Evolutionary conservation across 2,113 vertebrate genomes (phyloP).

Genomic region (Tor tambroides): DNA sequence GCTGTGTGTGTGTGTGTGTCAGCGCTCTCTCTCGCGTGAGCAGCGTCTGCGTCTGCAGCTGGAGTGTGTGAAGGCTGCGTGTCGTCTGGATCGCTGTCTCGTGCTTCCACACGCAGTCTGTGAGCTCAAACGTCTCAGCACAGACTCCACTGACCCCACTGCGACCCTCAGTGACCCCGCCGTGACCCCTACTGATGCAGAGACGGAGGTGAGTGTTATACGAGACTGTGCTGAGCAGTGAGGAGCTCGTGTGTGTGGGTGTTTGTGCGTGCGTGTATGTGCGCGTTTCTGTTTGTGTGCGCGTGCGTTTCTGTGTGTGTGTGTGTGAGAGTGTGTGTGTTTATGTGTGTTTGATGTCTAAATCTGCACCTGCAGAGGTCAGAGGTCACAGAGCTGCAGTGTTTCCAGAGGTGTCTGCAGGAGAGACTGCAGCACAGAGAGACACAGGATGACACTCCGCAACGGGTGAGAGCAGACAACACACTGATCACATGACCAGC

Average conservation of each 20-base stretch:
- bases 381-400: constrained; percentile 69
- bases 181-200: constrained; percentile 52
- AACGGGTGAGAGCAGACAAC: constrained; percentile 70
- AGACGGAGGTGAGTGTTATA: constrained; percentile 18
- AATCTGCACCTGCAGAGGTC: constrained; percentile 65
- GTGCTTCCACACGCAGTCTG: constrained; percentile 80
- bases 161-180: constrained; percentile 72
- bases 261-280: constrained; percentile 25
- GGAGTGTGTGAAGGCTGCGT: constrained; percentile 83
- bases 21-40: constrained; percentile 82
- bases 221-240: background rate
- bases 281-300: no score
- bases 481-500: background rate
- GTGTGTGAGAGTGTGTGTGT: no score
- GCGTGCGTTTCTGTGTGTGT: no score
- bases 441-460: constrained; percentile 69
- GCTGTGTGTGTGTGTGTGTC: constrained; percentile 76
- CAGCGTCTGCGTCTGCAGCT: constrained; percentile 80
- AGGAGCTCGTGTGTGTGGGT: background rate
- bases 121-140: constrained; percentile 74
- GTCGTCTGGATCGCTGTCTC: constrained; percentile 85
- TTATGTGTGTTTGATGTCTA: no score
- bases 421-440: constrained; percentile 79
- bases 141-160: constrained; percentile 64
- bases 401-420: constrained; percentile 77